A percentile compares a stretch with the other conserved stretches of the same genome.
These are phyloP conservation scores for Thalpophila matura DNA, from an alignment of 2,888 invertebrate species.

Conservation along the genomic window DNA sequence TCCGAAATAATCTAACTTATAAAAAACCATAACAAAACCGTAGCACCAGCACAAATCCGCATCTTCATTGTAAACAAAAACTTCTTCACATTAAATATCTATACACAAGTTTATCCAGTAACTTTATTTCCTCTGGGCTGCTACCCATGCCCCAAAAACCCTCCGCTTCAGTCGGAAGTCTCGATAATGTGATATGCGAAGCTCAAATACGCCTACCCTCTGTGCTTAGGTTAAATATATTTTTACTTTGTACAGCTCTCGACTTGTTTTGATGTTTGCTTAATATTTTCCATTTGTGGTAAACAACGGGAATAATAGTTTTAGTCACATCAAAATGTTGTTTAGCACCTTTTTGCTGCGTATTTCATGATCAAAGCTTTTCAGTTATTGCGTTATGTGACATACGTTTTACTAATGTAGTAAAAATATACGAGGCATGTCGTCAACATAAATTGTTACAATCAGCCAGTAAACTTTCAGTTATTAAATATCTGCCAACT, in stretches of 20 bases:
- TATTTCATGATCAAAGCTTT: slow-evolving; percentile 18
- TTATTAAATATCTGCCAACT: too few relatives aligned
- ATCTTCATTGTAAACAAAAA: slow-evolving; percentile 61
- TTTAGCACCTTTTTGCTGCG: neutral
- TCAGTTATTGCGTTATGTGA: slow-evolving; percentile 1
- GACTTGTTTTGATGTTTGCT: slow-evolving; percentile 58
- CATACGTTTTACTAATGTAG: neutral
- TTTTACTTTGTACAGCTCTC: slow-evolving; percentile 47
- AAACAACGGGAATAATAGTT: slow-evolving; percentile 34
- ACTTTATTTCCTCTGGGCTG: slow-evolving; percentile 54
- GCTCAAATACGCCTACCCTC: slow-evolving; percentile 61
- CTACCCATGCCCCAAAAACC: slow-evolving; percentile 54
- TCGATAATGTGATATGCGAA: slow-evolving; percentile 73
- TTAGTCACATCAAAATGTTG: slow-evolving; percentile 23
- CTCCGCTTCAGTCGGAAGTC: slow-evolving; percentile 59
- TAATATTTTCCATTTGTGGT: slow-evolving; percentile 48
- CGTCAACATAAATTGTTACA: neutral
- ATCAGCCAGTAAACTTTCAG: too few relatives aligned
- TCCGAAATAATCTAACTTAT: slow-evolving; percentile 44
- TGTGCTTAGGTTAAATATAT: slow-evolving; percentile 58
- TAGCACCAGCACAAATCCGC: slow-evolving; percentile 49
- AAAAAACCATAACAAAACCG: slow-evolving; percentile 44
- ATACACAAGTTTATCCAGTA: slow-evolving; percentile 59
- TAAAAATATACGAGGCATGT: neutral
- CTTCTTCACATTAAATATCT: slow-evolving; percentile 59